Percentiles rank a stretch among this genome's conserved stretches.
Evolutionary conservation across 2,113 vertebrate species (phyloP).

Genomic region (Xyrauchen texanus): DNA sequence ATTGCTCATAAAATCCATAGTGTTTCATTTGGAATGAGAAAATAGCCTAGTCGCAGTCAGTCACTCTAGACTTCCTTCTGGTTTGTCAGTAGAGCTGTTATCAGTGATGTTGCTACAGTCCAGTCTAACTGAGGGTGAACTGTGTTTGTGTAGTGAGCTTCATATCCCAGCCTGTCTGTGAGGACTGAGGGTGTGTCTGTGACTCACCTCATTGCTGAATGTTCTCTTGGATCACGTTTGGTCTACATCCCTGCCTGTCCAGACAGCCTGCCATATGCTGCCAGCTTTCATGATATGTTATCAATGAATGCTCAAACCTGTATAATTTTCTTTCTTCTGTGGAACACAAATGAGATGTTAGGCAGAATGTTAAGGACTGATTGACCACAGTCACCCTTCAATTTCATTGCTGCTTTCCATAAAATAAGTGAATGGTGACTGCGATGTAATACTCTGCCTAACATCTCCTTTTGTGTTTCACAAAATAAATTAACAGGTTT

Average conservation of each 20-base stretch:
- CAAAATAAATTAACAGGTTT: no score
- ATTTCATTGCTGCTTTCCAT: no score
- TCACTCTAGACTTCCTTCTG: neutral
- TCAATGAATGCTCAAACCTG: no score
- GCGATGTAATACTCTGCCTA: no score
- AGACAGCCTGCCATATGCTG: neutral
- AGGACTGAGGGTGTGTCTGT: constrained; percentile 38
- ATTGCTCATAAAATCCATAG: neutral
- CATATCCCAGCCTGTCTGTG: constrained; percentile 28
- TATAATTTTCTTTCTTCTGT: no score
- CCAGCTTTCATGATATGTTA: no score
- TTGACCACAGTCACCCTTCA: no score
- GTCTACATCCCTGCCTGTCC: constrained; percentile 34
- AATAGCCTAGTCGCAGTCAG: neutral
- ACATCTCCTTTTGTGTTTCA: no score
- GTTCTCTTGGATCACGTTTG: constrained; percentile 28
- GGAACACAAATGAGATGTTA: no score
- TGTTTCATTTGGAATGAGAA: neutral
- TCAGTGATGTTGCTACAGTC: neutral
- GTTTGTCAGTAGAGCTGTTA: neutral
- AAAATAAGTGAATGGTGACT: no score
- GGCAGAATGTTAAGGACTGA: no score
- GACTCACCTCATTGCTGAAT: constrained; percentile 41
- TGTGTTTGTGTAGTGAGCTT: constrained; percentile 13
- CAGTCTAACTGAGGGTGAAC: neutral